These are phyloP conservation scores for Chelonus insularis DNA, from an alignment of 1,140 invertebrate genomes.

Conservation along the genomic window DNA sequence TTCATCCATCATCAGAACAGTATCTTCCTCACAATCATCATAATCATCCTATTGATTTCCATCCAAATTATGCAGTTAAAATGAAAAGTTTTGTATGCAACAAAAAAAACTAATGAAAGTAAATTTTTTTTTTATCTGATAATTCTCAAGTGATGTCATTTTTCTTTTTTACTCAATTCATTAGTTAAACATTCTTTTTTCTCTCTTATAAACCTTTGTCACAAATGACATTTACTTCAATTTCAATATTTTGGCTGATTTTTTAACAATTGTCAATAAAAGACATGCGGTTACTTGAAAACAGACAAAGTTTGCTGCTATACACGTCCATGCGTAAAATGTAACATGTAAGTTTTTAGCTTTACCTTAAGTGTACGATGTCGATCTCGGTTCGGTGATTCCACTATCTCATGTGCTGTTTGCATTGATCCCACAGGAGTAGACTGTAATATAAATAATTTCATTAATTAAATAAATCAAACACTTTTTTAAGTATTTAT, in stretches of 20 bases:
- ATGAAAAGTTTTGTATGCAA: too few relatives aligned
- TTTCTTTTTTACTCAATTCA: too few relatives aligned
- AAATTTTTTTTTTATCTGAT: too few relatives aligned
- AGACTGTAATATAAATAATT: conserved; percentile 69
- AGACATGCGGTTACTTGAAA: conserved; percentile 51
- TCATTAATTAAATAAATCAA: background rate
- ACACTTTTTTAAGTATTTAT: background rate
- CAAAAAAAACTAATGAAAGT: too few relatives aligned
- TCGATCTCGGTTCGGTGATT: conserved; percentile 85
- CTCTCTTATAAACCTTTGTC: too few relatives aligned
- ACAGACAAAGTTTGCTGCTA: conserved; percentile 26
- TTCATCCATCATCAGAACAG: conserved; percentile 53
- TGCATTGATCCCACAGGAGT: conserved; percentile 89
- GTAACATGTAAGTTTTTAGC: conserved; percentile 42
- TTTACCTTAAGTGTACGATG: conserved; percentile 81
- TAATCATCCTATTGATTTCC: too few relatives aligned
- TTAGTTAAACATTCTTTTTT: too few relatives aligned
- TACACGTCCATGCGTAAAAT: conserved; percentile 42
- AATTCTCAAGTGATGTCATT: too few relatives aligned
- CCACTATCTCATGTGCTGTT: conserved; percentile 85
- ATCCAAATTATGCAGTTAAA: too few relatives aligned
- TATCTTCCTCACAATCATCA: conserved; percentile 56
- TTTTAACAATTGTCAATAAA: too few relatives aligned
- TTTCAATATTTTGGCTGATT: too few relatives aligned
- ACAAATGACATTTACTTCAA: too few relatives aligned